Evolutionary conservation across 2,113 vertebrate genomes (phyloP).

Genomic region (Oceanodroma tethys): DNA sequence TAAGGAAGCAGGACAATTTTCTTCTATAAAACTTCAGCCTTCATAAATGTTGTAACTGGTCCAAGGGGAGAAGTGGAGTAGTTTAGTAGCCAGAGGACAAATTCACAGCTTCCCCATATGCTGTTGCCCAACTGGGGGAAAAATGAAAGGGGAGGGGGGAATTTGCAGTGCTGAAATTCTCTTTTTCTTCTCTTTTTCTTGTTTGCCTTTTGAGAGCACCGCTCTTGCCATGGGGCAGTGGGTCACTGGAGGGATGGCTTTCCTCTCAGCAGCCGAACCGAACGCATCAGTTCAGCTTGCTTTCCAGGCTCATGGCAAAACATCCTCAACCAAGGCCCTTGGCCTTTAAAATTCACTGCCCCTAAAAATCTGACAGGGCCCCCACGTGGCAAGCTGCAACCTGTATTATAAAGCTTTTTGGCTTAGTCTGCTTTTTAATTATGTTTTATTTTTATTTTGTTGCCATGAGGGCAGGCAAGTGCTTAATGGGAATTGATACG

Average conservation of each 20-base stretch:
- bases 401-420: background rate
- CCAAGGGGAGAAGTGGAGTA: conserved; percentile 9
- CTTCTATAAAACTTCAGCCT: background rate
- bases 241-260: background rate
- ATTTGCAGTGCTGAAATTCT: background rate
- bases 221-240: background rate
- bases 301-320: background rate
- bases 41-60: background rate
- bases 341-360: background rate
- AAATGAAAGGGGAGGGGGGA: background rate
- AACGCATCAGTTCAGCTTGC: background rate
- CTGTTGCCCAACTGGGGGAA: background rate
- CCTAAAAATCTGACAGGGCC: background rate
- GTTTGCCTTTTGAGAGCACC: background rate
- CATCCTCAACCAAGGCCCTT: background rate
- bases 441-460: background rate
- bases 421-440: background rate
- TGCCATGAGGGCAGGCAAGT: background rate
- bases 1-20: conserved; percentile 6
- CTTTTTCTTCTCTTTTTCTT: background rate
- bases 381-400: background rate
- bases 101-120: background rate
- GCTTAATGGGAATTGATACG: background rate
- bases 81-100: background rate
- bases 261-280: background rate